Evolutionary conservation across 2,113 vertebrate genomes (phyloP), one percentile per base, ranked within the genome.

Genomic region (Megaceryle torquata): DNA sequence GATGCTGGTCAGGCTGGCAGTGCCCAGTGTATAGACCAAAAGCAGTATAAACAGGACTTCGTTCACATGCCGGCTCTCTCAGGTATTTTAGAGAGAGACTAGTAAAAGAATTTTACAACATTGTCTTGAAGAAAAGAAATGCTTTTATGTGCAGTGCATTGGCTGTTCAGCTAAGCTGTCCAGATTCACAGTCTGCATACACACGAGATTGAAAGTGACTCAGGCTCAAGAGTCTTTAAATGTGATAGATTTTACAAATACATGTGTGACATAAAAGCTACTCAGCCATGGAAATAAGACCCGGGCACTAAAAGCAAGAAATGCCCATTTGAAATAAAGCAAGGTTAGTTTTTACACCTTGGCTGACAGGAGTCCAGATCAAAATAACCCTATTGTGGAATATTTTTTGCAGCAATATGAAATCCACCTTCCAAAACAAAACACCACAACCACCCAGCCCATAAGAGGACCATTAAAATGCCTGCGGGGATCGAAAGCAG

Each of bases 241-340:
- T 37, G 79, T 92, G 75, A 86, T 93, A 60, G 76, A 95, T 95
- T 97, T 96, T 91, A 90, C 86, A 94, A 81, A 94, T 87, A 35
- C 4, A 13, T 51, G 67, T 94, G 97, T 81, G 87, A 88, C 92
- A 96, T 65, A 95, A 95, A 95, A 97, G 96, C 97, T 98, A 97
- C 91, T 97, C 50, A 95, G 97, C 97, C 96, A 97, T 98, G 98
- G 97, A 98, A 98, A 98, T 97, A 98, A 98, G 98, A 98, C 31
- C 56, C 70, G 82, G 63, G 11, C 43, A 79, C 35, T 76, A 21
- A 64, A 65, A 89, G 64, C 19, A 76, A 68, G 46, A 96, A 82
- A 84, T 6, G 31, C 31, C 82, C 25, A 48, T 74, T 96, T 86
- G 15, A 41, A 75, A 81, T 10, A 2, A 82, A 81, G 17, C 65